These are phyloP conservation scores for Salmo trutta DNA, from an alignment of 2,797 vertebrate genomes.

Conservation along the genomic window DNA sequence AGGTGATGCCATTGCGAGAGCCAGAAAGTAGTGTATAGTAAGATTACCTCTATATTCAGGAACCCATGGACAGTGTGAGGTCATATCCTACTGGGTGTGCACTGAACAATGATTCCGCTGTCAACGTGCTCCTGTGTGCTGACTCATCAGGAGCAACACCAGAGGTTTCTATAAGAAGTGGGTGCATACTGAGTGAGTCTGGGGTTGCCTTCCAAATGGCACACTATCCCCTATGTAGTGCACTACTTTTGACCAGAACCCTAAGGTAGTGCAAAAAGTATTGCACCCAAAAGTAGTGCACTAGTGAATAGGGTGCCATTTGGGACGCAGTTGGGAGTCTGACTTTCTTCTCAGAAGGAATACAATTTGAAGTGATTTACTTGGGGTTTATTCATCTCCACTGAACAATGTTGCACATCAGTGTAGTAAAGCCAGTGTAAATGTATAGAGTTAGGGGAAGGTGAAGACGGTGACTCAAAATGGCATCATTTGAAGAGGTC, in stretches of 20 bases:
- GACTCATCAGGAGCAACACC: neutral
- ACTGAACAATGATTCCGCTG: neutral
- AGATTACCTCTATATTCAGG: constrained; percentile 7
- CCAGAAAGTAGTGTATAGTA: neutral
- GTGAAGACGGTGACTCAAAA: neutral
- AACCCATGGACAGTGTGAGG: neutral
- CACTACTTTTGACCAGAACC: no score
- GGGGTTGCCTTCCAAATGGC: neutral
- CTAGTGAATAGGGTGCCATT: no score
- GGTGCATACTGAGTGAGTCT: neutral
- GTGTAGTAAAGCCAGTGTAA: neutral
- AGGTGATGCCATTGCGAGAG: constrained; percentile 17
- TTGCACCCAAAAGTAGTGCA: no score
- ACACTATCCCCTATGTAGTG: no score
- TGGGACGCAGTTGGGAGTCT: neutral
- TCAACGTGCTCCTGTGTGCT: neutral
- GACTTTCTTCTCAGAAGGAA: constrained; percentile 18
- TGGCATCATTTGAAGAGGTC: neutral
- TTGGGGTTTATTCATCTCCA: neutral
- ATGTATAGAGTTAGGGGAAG: neutral
- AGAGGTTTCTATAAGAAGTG: neutral
- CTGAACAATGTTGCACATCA: neutral
- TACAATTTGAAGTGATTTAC: neutral
- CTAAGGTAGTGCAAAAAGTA: no score
- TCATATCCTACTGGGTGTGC: neutral